phyloP scores from a whole-genome alignment of 2,797 vertebrate genomes.

The Sphenodon punctatus region DNA sequence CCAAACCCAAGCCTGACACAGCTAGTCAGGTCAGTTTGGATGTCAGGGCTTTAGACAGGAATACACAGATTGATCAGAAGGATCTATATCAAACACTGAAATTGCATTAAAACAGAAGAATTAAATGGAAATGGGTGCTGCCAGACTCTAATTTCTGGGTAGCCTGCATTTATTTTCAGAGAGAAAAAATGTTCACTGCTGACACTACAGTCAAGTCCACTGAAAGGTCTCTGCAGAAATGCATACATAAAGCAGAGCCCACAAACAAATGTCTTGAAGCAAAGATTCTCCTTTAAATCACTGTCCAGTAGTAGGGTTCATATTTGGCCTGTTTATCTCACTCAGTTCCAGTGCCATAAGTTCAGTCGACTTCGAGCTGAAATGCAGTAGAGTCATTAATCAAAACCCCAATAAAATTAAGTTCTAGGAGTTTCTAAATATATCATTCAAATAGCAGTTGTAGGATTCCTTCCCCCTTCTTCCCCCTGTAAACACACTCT shows the following conservation, averaged over 20 bases:
- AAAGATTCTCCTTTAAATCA: slow-evolving; percentile 29
- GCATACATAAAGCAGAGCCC: slow-evolving; percentile 41
- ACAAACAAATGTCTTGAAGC: slow-evolving; percentile 18
- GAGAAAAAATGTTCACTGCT: not conserved
- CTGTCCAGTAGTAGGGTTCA: slow-evolving; percentile 13
- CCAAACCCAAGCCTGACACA: too few relatives aligned
- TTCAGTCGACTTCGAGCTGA: slow-evolving; percentile 44
- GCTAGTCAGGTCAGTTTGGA: too few relatives aligned
- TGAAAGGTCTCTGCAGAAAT: not conserved
- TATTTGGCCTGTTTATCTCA: slow-evolving; percentile 16
- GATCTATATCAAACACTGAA: not conserved
- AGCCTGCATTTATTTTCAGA: not conserved
- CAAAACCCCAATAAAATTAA: slow-evolving; percentile 62
- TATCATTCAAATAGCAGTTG: slow-evolving; percentile 48
- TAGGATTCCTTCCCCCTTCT: too few relatives aligned
- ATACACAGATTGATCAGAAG: slow-evolving; percentile 35
- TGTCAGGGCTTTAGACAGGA: too few relatives aligned
- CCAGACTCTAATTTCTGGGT: not conserved
- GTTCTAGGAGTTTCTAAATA: slow-evolving; percentile 61
- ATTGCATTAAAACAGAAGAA: too few relatives aligned
- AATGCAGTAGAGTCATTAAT: slow-evolving; percentile 43
- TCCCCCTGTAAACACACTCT: slow-evolving; percentile 62
- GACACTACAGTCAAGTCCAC: not conserved
- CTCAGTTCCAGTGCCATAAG: slow-evolving; percentile 45
- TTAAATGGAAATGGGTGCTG: not conserved